Conservation (phyloP, 2,113 vertebrate genomes). For the Ictalurus punctatus region DNA sequence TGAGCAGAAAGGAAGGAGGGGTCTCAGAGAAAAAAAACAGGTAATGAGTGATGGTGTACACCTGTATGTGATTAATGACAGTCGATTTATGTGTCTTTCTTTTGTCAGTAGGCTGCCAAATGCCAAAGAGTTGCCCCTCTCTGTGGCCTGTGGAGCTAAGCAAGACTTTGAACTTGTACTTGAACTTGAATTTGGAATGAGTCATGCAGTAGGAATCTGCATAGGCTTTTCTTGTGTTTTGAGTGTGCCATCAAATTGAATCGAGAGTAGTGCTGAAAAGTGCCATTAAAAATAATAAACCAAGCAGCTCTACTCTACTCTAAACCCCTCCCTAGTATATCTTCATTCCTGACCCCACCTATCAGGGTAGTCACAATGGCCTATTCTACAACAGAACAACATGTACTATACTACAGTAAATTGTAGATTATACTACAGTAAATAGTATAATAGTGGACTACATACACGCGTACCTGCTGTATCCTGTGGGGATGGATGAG, state of each 20-base stretch:
- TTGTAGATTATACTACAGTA: background rate
- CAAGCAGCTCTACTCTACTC: background rate
- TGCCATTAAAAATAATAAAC: background rate
- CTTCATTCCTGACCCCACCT: background rate
- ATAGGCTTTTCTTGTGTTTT: conserved; percentile 1
- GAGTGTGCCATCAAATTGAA: background rate
- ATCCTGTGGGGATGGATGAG: background rate
- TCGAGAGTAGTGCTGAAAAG: background rate
- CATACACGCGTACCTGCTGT: background rate
- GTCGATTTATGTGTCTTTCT: background rate
- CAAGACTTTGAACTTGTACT: conserved; percentile 3
- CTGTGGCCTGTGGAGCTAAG: background rate
- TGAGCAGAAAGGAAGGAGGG: background rate
- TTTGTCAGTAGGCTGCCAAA: background rate
- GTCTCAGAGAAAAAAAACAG: background rate
- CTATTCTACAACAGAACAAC: background rate
- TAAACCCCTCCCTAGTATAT: background rate
- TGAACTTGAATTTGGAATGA: background rate
- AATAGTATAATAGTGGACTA: background rate
- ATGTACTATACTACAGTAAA: background rate
- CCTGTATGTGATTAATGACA: background rate
- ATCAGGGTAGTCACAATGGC: background rate
- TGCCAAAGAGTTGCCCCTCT: no score
- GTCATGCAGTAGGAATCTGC: background rate
- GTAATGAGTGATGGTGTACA: background rate